Evolutionary conservation across 2,888 invertebrate genomes (phyloP).

Genomic region (Crossocerus cetratus): DNA sequence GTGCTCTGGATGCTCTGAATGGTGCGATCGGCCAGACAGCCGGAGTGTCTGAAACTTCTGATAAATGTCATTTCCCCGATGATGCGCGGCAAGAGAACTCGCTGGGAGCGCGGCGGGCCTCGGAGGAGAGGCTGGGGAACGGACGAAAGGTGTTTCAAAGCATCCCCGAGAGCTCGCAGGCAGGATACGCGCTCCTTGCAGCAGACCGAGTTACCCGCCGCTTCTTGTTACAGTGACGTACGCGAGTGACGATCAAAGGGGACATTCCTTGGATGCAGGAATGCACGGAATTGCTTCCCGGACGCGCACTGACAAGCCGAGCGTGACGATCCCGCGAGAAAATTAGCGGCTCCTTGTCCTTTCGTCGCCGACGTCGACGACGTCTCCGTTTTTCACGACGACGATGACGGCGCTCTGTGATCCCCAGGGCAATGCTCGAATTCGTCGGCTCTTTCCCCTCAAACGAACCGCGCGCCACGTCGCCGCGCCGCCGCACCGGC

Average conservation of each 20-base stretch:
- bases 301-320: conserved; percentile 53
- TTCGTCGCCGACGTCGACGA: conserved; percentile 25
- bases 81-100: neutral
- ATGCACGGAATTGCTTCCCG: conserved; percentile 65
- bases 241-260: conserved; percentile 63
- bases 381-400: conserved; percentile 25
- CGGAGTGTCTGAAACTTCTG: conserved; percentile 35
- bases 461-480: neutral
- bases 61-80: conserved; percentile 41
- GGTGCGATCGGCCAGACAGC: conserved; percentile 6
- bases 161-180: conserved; percentile 32
- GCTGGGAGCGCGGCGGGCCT: conserved; percentile 10
- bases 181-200: conserved; percentile 37
- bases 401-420: conserved; percentile 10
- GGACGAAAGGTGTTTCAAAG: conserved; percentile 44
- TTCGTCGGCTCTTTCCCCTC: neutral
- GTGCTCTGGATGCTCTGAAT: too few relatives aligned
- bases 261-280: conserved; percentile 64
- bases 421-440: conserved; percentile 23
- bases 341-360: conserved; percentile 56
- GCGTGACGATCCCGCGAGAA: conserved; percentile 59
- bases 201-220: conserved; percentile 45
- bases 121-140: too few relatives aligned
- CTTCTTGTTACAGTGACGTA: conserved; percentile 55
- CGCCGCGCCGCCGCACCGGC: too few relatives aligned